Base-by-base conservation (phyloP, 2,797 vertebrate species). In the Hippopotamyrus pictus region DNA sequence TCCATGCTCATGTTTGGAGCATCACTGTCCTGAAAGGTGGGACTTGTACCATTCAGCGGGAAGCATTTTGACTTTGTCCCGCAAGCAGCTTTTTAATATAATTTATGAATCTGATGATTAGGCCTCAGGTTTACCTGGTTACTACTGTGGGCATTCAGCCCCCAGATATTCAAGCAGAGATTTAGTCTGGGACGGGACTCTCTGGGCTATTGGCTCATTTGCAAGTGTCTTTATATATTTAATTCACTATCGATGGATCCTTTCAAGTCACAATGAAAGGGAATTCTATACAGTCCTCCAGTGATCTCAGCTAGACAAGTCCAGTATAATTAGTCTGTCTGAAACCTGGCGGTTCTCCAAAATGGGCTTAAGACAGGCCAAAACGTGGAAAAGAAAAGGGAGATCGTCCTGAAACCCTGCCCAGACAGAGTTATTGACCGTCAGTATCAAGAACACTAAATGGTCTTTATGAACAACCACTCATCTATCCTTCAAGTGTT, bases 211-310 rank as follows among this genome's bases (percentile, higher is more conserved):
- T 86, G 14, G 50, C 50, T 86, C 51, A 5, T 86, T 50, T 57
- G 29, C 48, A 33, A 54, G 57, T 57, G 25, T 86, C 85, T 86
- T 86, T 86, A 46, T 83, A 44, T 51, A 86, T 86, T 86, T 86
- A 54, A 86, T 41, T 86, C 14, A 54, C 25, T 86, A 54, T 54
- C 85, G 33, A 53, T 54, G 51, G 51, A 54, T 57, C 85, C 29
- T 86, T 86, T 86, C 85, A 86, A 53, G 51, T 57, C 51, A 86
- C 85, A 53, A 86, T 86, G 85, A 86, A 86, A 86, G 85, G 85
- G 51, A 86, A 86, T 86, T 86, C 85, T 86, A 86, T 86, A 37
- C 51, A 86, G 85, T 86, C 51, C 85, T 57, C 22, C n/a, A 46
- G 85, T 86, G 85, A 86, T 86, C 85, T 37, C 33, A 12, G 48